phyloP scores from a whole-genome alignment of 2,113 vertebrate genomes.

The Piliocolobus tephrosceles region DNA sequence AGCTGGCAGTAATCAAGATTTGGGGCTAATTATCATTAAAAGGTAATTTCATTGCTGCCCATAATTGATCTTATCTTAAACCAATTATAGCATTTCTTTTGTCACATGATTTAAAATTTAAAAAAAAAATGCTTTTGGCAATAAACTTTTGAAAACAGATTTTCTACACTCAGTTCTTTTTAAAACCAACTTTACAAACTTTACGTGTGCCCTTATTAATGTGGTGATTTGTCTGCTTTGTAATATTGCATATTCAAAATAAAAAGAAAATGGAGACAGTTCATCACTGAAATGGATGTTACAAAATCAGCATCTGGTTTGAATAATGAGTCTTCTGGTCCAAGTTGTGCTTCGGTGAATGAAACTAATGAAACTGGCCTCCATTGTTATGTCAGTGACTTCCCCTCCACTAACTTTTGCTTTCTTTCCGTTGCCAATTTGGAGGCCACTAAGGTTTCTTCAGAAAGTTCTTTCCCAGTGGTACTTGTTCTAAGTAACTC shows the following conservation, averaged over 20 bases:
- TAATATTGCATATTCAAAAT: conserved; percentile 60
- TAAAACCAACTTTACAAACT: conserved; percentile 43
- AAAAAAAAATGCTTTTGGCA: background rate
- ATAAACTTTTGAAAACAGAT: conserved; percentile 22
- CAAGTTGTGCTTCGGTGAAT: conserved; percentile 66
- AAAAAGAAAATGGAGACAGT: conserved; percentile 77
- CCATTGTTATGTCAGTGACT: conserved; percentile 35
- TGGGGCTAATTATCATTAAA: conserved; percentile 7
- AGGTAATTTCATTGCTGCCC: background rate
- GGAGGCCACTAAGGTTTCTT: conserved; percentile 34
- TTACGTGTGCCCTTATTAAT: conserved; percentile 19
- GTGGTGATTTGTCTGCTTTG: conserved; percentile 74
- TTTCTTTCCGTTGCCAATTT: conserved; percentile 28
- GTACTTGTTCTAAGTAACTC: conserved; percentile 36
- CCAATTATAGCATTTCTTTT: background rate
- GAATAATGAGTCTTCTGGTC: conserved; percentile 69
- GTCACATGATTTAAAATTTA: background rate
- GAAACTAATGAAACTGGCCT: conserved; percentile 71
- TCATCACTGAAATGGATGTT: conserved; percentile 71
- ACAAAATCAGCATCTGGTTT: conserved; percentile 80
- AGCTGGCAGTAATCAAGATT: conserved; percentile 29
- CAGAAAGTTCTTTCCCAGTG: background rate
- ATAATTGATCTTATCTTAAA: background rate
- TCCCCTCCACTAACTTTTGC: conserved; percentile 33
- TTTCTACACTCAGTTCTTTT: conserved; percentile 52